These are phyloP conservation scores for Drosophila ercepeae DNA, from an alignment of 1,140 invertebrate genomes.

Conservation along the genomic window DNA sequence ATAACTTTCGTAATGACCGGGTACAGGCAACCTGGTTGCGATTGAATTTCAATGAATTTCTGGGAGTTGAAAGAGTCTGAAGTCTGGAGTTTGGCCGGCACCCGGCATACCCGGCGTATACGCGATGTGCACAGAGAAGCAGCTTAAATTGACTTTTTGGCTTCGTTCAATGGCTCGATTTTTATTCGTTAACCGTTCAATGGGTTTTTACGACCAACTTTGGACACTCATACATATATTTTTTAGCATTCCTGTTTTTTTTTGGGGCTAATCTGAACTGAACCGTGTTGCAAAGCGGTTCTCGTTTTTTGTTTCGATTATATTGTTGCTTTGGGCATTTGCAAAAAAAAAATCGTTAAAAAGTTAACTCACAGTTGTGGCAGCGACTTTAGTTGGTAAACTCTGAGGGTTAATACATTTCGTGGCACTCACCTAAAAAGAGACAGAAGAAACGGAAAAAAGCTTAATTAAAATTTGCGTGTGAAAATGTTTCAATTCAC, in stretches of 20 bases:
- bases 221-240: constrained; percentile 34
- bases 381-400: not conserved
- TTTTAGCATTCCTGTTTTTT: constrained; percentile 20
- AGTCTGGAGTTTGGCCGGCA: constrained; percentile 13
- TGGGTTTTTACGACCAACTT: constrained; percentile 65
- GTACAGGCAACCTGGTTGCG: constrained; percentile 29
- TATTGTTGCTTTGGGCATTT: constrained; percentile 34
- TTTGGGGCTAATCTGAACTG: constrained; percentile 8
- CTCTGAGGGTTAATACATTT: constrained; percentile 12
- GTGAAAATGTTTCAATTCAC: constrained; percentile 1
- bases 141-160: constrained; percentile 72
- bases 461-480: constrained; percentile 43
- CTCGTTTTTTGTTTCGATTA: constrained; percentile 23
- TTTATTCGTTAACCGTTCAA: constrained; percentile 67
- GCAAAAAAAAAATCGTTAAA: constrained; percentile 21
- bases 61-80: not conserved
- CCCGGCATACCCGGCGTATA: constrained; percentile 57
- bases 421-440: constrained; percentile 63
- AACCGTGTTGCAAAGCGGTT: constrained; percentile 16
- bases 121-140: constrained; percentile 52
- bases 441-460: constrained; percentile 9
- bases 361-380: constrained; percentile 61
- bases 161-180: constrained; percentile 60
- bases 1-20: constrained; percentile 74
- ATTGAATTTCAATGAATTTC: not conserved